These are phyloP conservation scores for Hypotaenidia philippensis DNA, from an alignment of 2,797 vertebrate species.

Conservation along the genomic window DNA sequence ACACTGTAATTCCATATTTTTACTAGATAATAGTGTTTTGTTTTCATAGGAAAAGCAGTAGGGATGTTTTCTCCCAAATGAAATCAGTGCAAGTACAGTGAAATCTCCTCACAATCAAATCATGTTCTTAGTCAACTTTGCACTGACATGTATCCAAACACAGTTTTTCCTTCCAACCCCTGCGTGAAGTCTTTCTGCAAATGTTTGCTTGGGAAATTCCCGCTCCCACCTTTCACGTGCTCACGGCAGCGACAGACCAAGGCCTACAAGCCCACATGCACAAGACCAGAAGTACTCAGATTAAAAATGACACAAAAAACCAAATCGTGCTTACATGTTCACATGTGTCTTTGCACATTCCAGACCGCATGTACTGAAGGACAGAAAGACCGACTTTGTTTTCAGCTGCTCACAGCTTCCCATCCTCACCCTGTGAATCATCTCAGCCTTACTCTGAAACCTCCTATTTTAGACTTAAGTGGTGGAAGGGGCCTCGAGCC, in stretches of 20 bases:
- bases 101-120: background rate
- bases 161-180: background rate
- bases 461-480: background rate
- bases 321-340: fast-evolving
- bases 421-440: conserved; percentile 4
- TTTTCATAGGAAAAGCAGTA: background rate
- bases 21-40: background rate
- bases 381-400: background rate
- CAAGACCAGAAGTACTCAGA: background rate
- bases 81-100: background rate
- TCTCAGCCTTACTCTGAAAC: background rate
- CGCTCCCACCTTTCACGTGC: background rate
- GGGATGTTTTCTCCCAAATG: background rate
- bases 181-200: background rate
- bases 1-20: background rate
- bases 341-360: background rate
- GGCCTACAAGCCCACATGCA: background rate
- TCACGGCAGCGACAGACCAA: background rate
- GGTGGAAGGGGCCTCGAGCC: background rate
- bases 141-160: background rate
- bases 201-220: background rate
- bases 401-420: conserved; percentile 21
- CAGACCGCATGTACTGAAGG: background rate
- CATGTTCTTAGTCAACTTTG: background rate
- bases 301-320: background rate